Evolutionary conservation across 1,140 invertebrate species (phyloP).

Genomic region (Diorhabda carinulata): DNA sequence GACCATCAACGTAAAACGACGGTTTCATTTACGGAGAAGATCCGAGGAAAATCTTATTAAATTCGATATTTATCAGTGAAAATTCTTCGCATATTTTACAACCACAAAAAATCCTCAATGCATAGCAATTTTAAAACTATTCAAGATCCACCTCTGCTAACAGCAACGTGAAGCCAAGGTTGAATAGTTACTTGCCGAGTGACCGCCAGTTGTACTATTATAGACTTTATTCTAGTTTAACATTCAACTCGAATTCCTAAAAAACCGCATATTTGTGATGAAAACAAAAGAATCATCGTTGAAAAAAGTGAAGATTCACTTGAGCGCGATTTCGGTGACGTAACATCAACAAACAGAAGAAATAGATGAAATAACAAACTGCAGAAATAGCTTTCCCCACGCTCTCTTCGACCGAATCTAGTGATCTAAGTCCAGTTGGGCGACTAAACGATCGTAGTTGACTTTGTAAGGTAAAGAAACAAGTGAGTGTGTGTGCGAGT

Average conservation of each 20-base stretch:
- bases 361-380: neutral
- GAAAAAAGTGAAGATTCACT: neutral
- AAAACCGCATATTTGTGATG: neutral
- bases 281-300: neutral
- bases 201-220: neutral
- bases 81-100: neutral
- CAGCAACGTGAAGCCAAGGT: slow-evolving; percentile 1
- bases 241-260: neutral
- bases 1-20: too few relatives aligned
- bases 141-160: neutral
- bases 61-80: neutral
- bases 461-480: slow-evolving; percentile 2
- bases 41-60: neutral
- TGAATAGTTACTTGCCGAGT: neutral
- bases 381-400: neutral
- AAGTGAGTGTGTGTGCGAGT: slow-evolving; percentile 1
- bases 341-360: neutral
- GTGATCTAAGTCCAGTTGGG: neutral
- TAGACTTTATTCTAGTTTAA: neutral
- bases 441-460: neutral
- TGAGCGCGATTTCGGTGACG: neutral
- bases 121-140: slow-evolving; percentile 1
- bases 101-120: neutral
- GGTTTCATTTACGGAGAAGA: too few relatives aligned
- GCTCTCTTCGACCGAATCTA: neutral